Conservation (phyloP, 2,888 invertebrate species). For the Psococerastis gibbosa region DNA sequence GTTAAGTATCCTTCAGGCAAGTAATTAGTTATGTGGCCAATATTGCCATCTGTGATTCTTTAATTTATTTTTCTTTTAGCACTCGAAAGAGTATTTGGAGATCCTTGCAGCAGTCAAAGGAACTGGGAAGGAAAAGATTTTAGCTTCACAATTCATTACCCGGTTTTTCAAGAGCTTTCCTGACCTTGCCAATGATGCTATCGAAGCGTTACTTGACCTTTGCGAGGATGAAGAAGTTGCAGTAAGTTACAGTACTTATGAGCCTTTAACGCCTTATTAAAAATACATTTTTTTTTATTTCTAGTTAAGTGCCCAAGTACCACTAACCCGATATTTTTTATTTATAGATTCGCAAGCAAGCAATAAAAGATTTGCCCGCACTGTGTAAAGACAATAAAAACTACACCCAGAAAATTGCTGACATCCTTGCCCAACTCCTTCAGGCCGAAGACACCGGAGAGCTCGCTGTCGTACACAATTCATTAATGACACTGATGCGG, state of each 20-base stretch:
- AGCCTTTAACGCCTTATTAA: not conserved
- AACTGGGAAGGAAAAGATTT: constrained; percentile 69
- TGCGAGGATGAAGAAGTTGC: constrained; percentile 89
- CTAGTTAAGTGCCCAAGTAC: not conserved
- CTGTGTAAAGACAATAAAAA: constrained; percentile 73
- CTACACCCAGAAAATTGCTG: constrained; percentile 69
- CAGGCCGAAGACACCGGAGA: constrained; percentile 74
- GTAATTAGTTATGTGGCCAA: no score
- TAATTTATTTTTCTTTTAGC: constrained; percentile 49
- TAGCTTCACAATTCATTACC: constrained; percentile 89
- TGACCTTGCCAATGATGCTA: constrained; percentile 59
- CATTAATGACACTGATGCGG: constrained; percentile 58
- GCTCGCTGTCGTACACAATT: constrained; percentile 63
- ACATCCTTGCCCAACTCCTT: constrained; percentile 77
- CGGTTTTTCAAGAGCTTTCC: constrained; percentile 90
- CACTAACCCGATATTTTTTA: not conserved
- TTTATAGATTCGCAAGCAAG: constrained; percentile 74
- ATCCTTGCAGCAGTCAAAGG: constrained; percentile 80
- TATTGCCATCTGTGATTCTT: no score
- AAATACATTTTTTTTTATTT: not conserved
- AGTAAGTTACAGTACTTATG: constrained; percentile 34
- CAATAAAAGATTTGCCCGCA: constrained; percentile 74
- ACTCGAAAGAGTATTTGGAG: constrained; percentile 69
- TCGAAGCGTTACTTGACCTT: constrained; percentile 82
- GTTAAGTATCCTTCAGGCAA: no score